Evolutionary conservation across 2,888 invertebrate genomes (phyloP).

Genomic region (Phlogophora meticulosa): DNA sequence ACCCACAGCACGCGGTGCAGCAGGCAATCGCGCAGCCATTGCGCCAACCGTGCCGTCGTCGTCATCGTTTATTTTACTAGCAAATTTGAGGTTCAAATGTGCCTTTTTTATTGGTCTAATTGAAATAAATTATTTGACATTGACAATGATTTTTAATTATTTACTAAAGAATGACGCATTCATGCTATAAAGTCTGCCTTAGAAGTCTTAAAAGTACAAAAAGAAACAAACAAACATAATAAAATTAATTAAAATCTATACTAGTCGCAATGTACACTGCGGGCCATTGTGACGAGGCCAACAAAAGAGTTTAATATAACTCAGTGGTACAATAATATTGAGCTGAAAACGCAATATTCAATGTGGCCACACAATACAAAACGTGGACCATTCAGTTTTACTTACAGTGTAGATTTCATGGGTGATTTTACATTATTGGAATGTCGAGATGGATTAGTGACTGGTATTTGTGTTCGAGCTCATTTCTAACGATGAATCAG

Average conservation of each 20-base stretch:
- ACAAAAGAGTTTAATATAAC: conserved; percentile 79
- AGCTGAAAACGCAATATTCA: conserved; percentile 76
- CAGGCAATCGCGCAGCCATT: no score
- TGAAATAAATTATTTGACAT: no score
- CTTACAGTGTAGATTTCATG: conserved; percentile 48
- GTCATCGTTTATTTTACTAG: no score
- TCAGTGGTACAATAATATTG: conserved; percentile 71
- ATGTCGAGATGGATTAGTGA: conserved; percentile 39
- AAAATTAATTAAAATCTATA: conserved; percentile 50
- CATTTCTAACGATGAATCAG: conserved; percentile 30
- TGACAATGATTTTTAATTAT: no score
- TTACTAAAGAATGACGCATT: not conserved
- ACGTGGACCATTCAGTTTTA: conserved; percentile 49
- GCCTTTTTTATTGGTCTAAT: no score
- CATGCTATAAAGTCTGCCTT: not conserved
- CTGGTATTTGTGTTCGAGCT: conserved; percentile 1
- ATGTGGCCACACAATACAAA: conserved; percentile 64
- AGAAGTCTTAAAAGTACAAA: no score
- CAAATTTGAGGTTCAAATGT: no score
- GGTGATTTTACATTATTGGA: conserved; percentile 39
- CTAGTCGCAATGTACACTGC: conserved; percentile 59
- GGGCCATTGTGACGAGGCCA: conserved; percentile 69
- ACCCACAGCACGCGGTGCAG: no score
- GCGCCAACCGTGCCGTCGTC: no score
- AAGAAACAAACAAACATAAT: conserved; percentile 11